phyloP scores from a whole-genome alignment of 2,113 vertebrate genomes.

The Osmerus mordax region DNA sequence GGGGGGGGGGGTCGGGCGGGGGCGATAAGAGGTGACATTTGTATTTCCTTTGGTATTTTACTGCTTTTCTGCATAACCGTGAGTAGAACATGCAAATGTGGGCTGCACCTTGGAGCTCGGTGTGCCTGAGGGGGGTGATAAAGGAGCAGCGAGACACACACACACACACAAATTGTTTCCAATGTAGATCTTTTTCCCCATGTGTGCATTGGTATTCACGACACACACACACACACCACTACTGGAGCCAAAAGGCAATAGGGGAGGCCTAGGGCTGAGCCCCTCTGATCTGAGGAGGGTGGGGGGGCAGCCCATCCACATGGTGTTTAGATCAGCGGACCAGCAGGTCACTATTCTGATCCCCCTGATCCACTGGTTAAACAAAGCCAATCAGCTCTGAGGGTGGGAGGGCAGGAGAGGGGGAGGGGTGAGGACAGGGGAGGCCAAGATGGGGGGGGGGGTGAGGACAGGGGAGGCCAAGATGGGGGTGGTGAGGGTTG shows the following conservation, averaged over 20 bases:
- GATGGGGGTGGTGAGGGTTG: neutral
- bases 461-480: neutral
- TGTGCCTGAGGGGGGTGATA: neutral
- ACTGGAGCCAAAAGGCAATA: constrained; percentile 27
- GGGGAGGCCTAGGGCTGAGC: neutral
- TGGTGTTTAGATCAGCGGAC: constrained; percentile 21
- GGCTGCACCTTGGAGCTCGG: constrained; percentile 4
- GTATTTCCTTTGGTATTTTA: constrained; percentile 40
- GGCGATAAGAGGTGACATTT: constrained; percentile 2
- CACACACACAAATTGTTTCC: constrained; percentile 6
- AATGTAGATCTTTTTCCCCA: neutral
- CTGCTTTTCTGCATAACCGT: constrained; percentile 2
- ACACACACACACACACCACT: constrained; percentile 24
- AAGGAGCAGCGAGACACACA: neutral
- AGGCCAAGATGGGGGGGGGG: neutral
- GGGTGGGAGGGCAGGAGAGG: neutral
- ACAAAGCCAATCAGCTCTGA: constrained; percentile 16
- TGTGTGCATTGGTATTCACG: neutral
- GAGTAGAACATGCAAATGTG: constrained; percentile 34
- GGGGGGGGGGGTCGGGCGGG: neutral
- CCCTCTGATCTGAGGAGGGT: constrained; percentile 9
- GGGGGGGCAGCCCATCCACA: constrained; percentile 24
- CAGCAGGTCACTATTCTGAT: constrained; percentile 22
- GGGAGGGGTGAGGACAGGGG: neutral
- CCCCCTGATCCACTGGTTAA: constrained; percentile 22